Base-by-base conservation (phyloP, 2,888 invertebrate species). In the Bhutanitis thaidina region DNA sequence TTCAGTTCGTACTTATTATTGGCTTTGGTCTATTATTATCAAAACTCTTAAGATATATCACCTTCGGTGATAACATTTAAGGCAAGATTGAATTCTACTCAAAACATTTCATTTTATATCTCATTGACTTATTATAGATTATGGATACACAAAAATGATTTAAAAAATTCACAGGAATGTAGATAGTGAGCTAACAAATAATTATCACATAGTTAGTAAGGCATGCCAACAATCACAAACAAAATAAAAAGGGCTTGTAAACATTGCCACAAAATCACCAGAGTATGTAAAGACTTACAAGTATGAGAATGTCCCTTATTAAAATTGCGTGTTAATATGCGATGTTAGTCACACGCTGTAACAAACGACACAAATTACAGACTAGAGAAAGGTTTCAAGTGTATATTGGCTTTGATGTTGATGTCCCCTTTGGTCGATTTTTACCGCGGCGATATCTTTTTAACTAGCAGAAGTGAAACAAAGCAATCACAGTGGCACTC, bases 191-290 rank as follows among this genome's bases (percentile, higher is more conserved):
- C 52, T 43, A 25, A 35, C 20, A 32, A 10, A 35, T 35, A 16
- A 46, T 43, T 46, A 51, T 52, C 51, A 46, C 51, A 52, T 32
- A 46, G 34, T 52, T 52, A 52, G 40, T 47, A 39, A 37, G 38
- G 35, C 37, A 25, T 49, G 34, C 43, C 38, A 38, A 43, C 43
- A 52, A 34, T 43, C 47, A 47, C 47, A 25, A 30, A 32, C 10
- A 27, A 41, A 39, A 36, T 29, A 29, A 37, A 8, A 8, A 35
- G 41, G 36, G 29, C 40, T 34, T 27, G 39, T 27, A 48, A 39
- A 25, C 13, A 10, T 34, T 14, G 15, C 36, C 10, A 12, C 16
- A 9, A 13, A 20, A 15, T n/a, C 8, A 30, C 14, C 12, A 2
- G 10, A 14, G 39, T 8, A 16, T 41, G n/a, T 41, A 41, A 27